phyloP scores from a whole-genome alignment of 2,888 invertebrate species.

The Hemithea aestivaria region DNA sequence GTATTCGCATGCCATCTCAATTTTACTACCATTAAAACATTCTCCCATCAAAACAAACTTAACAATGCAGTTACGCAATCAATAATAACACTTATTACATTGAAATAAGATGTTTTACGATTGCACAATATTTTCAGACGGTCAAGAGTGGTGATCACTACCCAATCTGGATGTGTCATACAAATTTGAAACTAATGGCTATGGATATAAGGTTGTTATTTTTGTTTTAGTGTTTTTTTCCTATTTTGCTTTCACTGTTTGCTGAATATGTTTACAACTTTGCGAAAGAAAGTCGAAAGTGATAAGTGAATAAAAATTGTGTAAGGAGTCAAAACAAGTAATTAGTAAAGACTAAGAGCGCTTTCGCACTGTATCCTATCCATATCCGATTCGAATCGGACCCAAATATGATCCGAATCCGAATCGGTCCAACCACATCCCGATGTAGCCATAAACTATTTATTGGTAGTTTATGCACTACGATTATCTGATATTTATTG shows the following conservation, averaged over 20 bases:
- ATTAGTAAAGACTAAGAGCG: too few species aligned
- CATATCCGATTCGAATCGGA: too few species aligned
- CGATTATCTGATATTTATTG: too few species aligned
- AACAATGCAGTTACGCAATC: slow-evolving; percentile 18
- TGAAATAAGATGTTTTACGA: slow-evolving; percentile 27
- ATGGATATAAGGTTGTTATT: slow-evolving; percentile 8
- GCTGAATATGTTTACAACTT: slow-evolving; percentile 35
- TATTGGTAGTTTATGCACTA: too few species aligned
- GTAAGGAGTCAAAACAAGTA: too few species aligned
- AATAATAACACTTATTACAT: slow-evolving; percentile 24
- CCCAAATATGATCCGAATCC: too few species aligned
- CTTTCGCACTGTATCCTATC: too few species aligned
- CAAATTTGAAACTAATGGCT: slow-evolving; percentile 17
- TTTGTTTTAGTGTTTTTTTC: slow-evolving; percentile 15
- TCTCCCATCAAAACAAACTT: slow-evolving; percentile 15
- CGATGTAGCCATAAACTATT: too few species aligned
- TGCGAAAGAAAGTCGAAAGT: slow-evolving; percentile 35
- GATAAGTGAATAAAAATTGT: slow-evolving; percentile 11
- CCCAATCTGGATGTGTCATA: slow-evolving; percentile 3
- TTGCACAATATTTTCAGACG: slow-evolving; percentile 20
- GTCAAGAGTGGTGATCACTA: slow-evolving; percentile 13
- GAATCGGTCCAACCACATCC: too few species aligned
- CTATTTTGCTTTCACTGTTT: slow-evolving; percentile 52
- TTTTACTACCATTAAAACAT: slow-evolving; percentile 12
- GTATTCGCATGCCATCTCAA: slow-evolving; percentile 2